Percentiles rank a stretch among this genome's conserved stretches.
These are phyloP conservation scores for Machaerirhynchus nigripectus DNA, from an alignment of 2,113 vertebrate species.

Conservation along the genomic window DNA sequence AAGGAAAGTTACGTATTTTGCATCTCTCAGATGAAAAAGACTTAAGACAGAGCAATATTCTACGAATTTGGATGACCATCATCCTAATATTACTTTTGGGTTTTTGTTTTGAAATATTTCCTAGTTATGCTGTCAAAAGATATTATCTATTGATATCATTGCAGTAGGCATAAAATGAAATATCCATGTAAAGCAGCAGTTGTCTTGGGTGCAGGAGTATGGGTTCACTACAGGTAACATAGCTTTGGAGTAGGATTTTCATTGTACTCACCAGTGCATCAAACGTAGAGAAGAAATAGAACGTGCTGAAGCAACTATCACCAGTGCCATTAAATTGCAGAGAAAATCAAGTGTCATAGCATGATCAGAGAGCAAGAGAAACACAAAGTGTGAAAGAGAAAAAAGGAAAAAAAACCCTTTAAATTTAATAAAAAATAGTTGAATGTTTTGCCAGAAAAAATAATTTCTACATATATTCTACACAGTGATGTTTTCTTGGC, in stretches of 20 bases:
- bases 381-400: background rate
- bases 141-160: background rate
- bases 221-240: background rate
- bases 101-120: background rate
- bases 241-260: background rate
- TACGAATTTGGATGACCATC: background rate
- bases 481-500: background rate
- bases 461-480: background rate
- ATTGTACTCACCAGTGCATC: background rate
- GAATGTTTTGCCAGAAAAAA: background rate
- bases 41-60: background rate
- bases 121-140: background rate
- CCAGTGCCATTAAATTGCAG: background rate
- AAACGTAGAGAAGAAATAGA: background rate
- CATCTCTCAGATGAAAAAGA: background rate
- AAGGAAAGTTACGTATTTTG: background rate
- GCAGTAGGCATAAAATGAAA: background rate
- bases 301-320: background rate
- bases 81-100: background rate
- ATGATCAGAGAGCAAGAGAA: background rate
- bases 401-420: accelerated
- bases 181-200: accelerated
- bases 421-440: background rate
- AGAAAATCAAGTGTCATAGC: background rate
- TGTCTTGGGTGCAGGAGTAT: background rate